Evolutionary conservation across 2,113 vertebrate species (phyloP).

Genomic region (Aldabrachelys gigantea): DNA sequence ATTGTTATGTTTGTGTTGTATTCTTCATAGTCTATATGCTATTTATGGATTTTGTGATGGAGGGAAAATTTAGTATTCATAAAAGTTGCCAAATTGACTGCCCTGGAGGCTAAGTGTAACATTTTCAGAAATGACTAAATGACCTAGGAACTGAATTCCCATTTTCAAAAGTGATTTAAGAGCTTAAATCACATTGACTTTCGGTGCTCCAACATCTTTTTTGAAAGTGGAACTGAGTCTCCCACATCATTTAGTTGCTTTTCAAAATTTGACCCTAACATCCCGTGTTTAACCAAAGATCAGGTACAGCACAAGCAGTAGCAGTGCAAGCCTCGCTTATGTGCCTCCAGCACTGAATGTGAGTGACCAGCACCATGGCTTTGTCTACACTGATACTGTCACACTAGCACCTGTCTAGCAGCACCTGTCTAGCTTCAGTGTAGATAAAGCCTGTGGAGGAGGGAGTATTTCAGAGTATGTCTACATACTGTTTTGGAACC

Average conservation of each 20-base stretch:
- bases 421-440: accelerated
- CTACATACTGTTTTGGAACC: background rate
- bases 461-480: background rate
- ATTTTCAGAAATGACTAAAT: background rate
- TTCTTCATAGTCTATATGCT: background rate
- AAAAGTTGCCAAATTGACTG: background rate
- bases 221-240: background rate
- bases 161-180: background rate
- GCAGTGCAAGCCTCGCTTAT: background rate
- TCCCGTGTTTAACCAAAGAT: background rate
- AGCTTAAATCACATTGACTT: background rate
- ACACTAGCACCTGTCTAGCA: background rate
- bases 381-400: background rate
- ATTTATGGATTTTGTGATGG: background rate
- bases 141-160: background rate
- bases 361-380: background rate
- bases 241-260: background rate
- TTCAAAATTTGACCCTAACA: accelerated
- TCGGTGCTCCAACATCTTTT: background rate
- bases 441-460: background rate
- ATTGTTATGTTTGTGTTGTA: background rate
- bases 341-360: background rate
- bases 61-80: background rate
- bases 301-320: background rate
- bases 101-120: background rate